A percentile compares a stretch with the other conserved stretches of the same genome.
phyloP scores from a whole-genome alignment of 2,888 invertebrate species.

The Nemoura dubitans region DNA sequence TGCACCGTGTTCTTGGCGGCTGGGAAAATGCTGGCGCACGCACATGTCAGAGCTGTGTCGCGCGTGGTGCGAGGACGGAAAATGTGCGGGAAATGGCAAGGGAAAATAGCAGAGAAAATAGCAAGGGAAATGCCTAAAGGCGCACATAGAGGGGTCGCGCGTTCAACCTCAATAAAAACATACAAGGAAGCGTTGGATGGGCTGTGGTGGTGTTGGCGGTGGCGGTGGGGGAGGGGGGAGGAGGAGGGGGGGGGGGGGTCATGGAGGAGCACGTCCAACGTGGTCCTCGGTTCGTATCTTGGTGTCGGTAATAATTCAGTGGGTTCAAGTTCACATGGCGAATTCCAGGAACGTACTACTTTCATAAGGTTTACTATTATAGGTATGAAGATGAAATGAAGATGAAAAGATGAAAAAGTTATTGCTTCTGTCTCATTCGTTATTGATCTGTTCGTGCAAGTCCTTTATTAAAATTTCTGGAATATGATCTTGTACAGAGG shows the following conservation, averaged over 20 bases:
- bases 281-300: background rate
- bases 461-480: no score
- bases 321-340: background rate
- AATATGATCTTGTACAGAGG: no score
- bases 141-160: background rate
- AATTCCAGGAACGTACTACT: background rate
- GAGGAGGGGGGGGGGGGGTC: no score
- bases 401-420: background rate
- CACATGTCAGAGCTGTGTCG: background rate
- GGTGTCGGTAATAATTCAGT: background rate
- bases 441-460: background rate
- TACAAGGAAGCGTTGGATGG: conserved; percentile 8
- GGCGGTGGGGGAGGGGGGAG: no score
- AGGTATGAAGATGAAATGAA: background rate
- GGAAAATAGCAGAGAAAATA: background rate
- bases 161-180: background rate
- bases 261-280: background rate
- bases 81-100: background rate
- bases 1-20: background rate
- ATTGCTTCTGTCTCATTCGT: background rate
- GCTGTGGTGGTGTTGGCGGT: no score
- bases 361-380: background rate
- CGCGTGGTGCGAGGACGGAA: background rate
- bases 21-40: background rate
- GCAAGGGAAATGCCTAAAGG: background rate